Percentiles rank a stretch among this genome's conserved stretches.
Evolutionary conservation across 2,888 invertebrate genomes (phyloP).

Genomic region (Ryuthela nishihirai): DNA sequence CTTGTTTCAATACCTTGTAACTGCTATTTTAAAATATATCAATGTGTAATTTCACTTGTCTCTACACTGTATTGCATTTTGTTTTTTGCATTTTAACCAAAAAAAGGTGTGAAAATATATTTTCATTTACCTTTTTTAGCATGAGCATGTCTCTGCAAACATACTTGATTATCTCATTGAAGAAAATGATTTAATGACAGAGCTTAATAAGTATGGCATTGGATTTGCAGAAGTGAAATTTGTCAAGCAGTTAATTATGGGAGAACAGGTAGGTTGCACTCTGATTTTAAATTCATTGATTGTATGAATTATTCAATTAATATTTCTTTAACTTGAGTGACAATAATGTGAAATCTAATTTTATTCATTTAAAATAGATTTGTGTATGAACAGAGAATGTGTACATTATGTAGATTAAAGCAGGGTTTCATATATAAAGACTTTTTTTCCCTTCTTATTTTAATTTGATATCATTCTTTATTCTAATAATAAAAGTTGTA

Average conservation of each 20-base stretch:
- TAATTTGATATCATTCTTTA: too few relatives aligned
- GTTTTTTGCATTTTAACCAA: not conserved
- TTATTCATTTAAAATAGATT: too few relatives aligned
- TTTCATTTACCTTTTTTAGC: constrained; percentile 54
- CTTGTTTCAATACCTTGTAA: too few relatives aligned
- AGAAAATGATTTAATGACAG: constrained; percentile 48
- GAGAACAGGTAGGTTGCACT: constrained; percentile 2
- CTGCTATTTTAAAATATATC: too few relatives aligned
- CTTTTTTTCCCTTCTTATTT: too few relatives aligned
- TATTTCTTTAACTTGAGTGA: constrained; percentile 32
- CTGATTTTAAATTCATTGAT: not conserved
- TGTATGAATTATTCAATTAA: not conserved
- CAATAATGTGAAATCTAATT: too few relatives aligned
- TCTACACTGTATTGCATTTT: not conserved
- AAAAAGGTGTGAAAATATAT: too few relatives aligned
- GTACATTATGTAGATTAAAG: too few relatives aligned
- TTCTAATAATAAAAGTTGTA: too few relatives aligned
- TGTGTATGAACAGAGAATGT: too few relatives aligned
- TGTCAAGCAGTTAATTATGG: constrained; percentile 55
- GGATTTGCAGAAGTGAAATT: constrained; percentile 50
- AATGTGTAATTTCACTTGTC: not conserved
- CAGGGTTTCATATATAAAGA: too few relatives aligned
- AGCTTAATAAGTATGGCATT: constrained; percentile 48
- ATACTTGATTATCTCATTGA: constrained; percentile 55
- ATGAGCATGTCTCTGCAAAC: constrained; percentile 55